Percentiles rank a stretch among this genome's conserved stretches.
These are phyloP conservation scores for Nomada goodeniana DNA, from an alignment of 2,888 invertebrate genomes.

Conservation along the genomic window DNA sequence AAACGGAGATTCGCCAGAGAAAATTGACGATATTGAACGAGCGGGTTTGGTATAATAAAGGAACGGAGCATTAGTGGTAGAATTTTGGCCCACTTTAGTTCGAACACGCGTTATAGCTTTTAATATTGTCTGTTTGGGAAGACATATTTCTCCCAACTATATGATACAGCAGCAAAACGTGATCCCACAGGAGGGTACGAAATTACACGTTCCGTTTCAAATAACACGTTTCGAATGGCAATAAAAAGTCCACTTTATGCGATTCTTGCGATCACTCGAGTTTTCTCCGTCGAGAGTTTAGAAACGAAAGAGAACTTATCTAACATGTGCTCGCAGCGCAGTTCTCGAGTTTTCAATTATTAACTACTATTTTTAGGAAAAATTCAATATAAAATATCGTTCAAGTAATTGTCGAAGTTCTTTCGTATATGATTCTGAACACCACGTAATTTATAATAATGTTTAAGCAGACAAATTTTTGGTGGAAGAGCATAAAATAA, in stretches of 20 bases:
- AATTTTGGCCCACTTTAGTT: neutral
- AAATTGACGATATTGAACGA: no score
- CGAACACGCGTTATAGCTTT: neutral
- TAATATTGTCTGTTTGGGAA: slow-evolving; percentile 3
- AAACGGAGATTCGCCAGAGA: no score
- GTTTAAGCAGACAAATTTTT: no score
- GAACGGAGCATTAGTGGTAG: neutral
- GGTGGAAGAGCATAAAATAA: no score
- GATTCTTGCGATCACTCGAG: neutral
- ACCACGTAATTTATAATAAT: no score
- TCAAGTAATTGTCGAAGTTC: no score
- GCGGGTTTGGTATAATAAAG: no score
- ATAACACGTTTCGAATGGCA: slow-evolving; percentile 32
- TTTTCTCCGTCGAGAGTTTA: neutral
- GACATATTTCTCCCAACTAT: slow-evolving; percentile 22
- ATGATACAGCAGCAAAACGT: slow-evolving; percentile 27
- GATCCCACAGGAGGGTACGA: slow-evolving; percentile 34
- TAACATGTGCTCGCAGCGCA: neutral
- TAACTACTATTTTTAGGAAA: neutral
- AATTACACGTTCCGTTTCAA: slow-evolving; percentile 45
- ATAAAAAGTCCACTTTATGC: slow-evolving; percentile 23
- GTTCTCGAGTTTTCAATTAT: neutral
- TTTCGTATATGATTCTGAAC: no score
- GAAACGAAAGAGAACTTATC: neutral
- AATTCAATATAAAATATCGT: no score